These are phyloP conservation scores for Xiphorhynchus elegans DNA, from an alignment of 2,113 vertebrate species.

Conservation along the genomic window DNA sequence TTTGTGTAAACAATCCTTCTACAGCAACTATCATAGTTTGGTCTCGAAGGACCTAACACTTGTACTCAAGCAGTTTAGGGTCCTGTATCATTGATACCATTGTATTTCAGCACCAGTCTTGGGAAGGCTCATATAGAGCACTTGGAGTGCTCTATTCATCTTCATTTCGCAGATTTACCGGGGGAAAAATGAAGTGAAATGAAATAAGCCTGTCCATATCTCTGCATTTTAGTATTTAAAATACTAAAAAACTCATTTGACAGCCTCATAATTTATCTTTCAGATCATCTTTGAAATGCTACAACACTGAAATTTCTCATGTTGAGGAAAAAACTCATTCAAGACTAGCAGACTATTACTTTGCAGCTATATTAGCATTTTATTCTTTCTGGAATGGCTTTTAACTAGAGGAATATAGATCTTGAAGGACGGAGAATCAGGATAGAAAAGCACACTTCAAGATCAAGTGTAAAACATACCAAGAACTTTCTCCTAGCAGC, in stretches of 20 bases:
- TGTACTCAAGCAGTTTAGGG: background rate
- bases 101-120: background rate
- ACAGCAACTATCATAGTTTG: background rate
- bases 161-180: background rate
- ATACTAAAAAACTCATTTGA: background rate
- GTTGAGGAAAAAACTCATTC: background rate
- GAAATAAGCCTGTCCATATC: background rate
- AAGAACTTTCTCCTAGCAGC: background rate
- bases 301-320: background rate
- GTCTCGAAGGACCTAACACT: background rate
- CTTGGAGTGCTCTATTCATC: background rate
- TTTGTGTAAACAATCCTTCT: background rate
- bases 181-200: background rate
- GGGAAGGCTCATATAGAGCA: background rate
- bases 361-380: background rate
- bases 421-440: background rate
- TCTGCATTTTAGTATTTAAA: background rate
- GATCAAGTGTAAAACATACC: background rate
- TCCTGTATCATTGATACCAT: rapidly evolving
- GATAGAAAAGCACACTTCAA: background rate
- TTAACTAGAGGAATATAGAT: background rate
- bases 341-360: background rate
- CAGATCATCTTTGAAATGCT: background rate
- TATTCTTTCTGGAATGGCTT: background rate
- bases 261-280: background rate